phyloP scores from a whole-genome alignment of 30 jellyfish, hydroid and myxozoan species.

The Morbakka virulenta region DNA sequence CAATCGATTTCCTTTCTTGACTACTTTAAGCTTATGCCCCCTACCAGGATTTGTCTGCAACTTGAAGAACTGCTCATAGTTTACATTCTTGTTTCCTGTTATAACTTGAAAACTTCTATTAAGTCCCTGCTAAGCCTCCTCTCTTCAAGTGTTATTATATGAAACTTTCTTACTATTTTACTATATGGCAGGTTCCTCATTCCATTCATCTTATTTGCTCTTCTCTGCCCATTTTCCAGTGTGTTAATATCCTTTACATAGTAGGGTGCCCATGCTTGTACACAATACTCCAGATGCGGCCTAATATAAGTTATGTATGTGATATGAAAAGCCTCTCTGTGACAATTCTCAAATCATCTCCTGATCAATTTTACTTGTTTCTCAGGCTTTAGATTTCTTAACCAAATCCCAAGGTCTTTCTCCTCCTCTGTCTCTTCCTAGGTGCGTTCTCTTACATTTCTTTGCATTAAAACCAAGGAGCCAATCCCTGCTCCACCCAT shows the following conservation, averaged over 20 bases:
- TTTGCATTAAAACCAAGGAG: background rate
- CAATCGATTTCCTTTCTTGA: no score
- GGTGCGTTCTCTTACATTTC: constrained; percentile 3
- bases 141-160: no score
- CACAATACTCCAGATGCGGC: no score
- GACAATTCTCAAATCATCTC: background rate
- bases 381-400: background rate
- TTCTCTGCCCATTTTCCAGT: constrained; percentile 2
- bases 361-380: background rate
- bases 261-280: no score
- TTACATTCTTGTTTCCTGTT: constrained; percentile 3
- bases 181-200: no score
- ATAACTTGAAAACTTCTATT: background rate
- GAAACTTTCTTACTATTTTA: background rate
- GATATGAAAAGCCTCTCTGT: background rate
- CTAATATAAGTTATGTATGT: constrained; percentile 7
- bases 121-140: background rate
- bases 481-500: background rate
- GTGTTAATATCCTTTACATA: background rate
- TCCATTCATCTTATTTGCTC: constrained; percentile 12
- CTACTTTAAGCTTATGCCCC: no score
- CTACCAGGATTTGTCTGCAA: no score
- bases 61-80: background rate
- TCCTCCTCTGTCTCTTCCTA: constrained; percentile 5
- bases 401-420: constrained; percentile 10